Evolutionary conservation across 2,797 vertebrate genomes (phyloP).

Genomic region (Sebastes nivosus): DNA sequence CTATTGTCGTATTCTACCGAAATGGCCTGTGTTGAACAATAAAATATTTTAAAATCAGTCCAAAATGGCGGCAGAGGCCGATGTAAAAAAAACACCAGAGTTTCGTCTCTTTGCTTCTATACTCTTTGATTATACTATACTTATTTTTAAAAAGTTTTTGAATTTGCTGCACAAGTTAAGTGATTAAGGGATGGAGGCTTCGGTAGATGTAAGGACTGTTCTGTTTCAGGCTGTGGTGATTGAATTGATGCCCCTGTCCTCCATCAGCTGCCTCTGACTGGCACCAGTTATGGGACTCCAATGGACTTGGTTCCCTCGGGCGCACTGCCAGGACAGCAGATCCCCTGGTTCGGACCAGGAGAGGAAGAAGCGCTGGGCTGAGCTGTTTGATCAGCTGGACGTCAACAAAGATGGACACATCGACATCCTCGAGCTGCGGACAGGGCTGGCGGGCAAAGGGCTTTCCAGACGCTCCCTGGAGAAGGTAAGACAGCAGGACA

Average conservation of each 20-base stretch:
- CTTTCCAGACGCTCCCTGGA: constrained; percentile 76
- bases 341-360: constrained; percentile 68
- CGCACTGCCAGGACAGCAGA: constrained; percentile 65
- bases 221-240: background rate
- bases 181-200: background rate
- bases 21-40: no score
- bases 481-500: constrained; percentile 73
- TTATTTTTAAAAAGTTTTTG: background rate
- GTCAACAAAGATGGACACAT: constrained; percentile 89
- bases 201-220: background rate
- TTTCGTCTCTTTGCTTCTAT: no score
- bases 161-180: no score
- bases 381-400: constrained; percentile 89
- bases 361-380: constrained; percentile 80
- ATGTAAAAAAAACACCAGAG: no score
- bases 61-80: no score
- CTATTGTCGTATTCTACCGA: no score
- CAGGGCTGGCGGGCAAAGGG: constrained; percentile 84
- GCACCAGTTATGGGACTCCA: constrained; percentile 58
- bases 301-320: constrained; percentile 47
- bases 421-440: constrained; percentile 87
- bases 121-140: background rate
- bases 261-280: constrained; percentile 21
- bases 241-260: background rate
- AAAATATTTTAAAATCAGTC: no score